Conservation (phyloP, 2,113 vertebrate species). For the Dromiciops gliroides region DNA sequence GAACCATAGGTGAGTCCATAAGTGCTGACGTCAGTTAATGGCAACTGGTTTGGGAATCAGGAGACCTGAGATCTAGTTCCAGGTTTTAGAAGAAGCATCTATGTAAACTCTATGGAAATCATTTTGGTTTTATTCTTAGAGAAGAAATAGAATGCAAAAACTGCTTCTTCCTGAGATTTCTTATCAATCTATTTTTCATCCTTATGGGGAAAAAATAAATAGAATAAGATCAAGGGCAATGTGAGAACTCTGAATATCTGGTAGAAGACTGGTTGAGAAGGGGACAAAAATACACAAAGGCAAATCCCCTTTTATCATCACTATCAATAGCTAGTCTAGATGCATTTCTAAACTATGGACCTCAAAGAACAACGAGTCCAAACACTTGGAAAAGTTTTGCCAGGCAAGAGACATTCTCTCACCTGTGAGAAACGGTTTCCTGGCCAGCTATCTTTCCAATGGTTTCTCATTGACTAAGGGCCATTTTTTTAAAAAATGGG, state of each 20-base stretch:
- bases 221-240: background rate
- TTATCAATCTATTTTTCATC: background rate
- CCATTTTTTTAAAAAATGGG: no score
- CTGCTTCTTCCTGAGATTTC: background rate
- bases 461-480: background rate
- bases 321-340: background rate
- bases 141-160: background rate
- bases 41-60: background rate
- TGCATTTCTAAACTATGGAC: background rate
- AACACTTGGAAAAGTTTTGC: background rate
- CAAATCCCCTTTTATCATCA: background rate
- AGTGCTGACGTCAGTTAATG: background rate
- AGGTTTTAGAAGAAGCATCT: no score
- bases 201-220: background rate
- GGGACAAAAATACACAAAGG: background rate
- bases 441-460: background rate
- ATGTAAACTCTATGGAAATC: conserved; percentile 25
- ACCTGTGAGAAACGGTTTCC: background rate
- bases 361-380: background rate
- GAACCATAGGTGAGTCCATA: background rate
- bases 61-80: background rate
- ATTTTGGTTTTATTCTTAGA: conserved; percentile 38
- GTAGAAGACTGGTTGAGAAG: background rate
- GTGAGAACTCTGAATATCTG: background rate
- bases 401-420: background rate